A percentile compares a stretch with the other conserved stretches of the same genome.
Evolutionary conservation across 2,113 vertebrate genomes (phyloP).

Genomic region (Phodopus roborovskii): DNA sequence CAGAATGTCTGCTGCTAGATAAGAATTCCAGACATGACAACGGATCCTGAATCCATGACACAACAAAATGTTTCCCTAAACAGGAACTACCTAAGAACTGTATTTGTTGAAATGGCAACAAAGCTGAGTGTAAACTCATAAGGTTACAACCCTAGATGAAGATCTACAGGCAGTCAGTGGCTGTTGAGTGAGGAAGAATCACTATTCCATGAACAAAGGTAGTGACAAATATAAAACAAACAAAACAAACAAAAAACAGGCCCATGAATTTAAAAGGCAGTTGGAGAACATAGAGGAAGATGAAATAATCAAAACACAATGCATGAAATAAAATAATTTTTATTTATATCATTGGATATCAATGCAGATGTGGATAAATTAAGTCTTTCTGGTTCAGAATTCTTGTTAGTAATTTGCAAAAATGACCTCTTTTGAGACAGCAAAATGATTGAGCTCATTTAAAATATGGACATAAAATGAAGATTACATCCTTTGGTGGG

Average conservation of each 20-base stretch:
- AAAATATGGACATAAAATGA: neutral
- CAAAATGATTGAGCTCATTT: neutral
- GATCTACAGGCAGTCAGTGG: neutral
- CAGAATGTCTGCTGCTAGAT: neutral
- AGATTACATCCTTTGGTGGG: neutral
- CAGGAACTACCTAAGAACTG: neutral
- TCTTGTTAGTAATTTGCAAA: neutral
- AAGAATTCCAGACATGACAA: neutral
- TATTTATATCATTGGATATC: neutral
- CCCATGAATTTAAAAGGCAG: neutral
- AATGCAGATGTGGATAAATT: neutral
- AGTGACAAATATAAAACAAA: neutral
- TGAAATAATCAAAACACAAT: neutral
- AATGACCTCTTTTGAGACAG: neutral
- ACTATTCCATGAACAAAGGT: neutral
- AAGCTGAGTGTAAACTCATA: neutral
- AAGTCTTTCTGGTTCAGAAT: neutral
- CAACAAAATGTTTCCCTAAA: neutral
- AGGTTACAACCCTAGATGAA: no score
- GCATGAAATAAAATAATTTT: neutral
- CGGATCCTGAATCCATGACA: neutral
- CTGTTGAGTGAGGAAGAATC: neutral
- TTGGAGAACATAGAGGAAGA: neutral
- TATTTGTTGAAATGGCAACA: neutral
- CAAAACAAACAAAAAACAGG: neutral